phyloP scores from a whole-genome alignment of 2,113 vertebrate species.

The Brachypodius melanocephalos region DNA sequence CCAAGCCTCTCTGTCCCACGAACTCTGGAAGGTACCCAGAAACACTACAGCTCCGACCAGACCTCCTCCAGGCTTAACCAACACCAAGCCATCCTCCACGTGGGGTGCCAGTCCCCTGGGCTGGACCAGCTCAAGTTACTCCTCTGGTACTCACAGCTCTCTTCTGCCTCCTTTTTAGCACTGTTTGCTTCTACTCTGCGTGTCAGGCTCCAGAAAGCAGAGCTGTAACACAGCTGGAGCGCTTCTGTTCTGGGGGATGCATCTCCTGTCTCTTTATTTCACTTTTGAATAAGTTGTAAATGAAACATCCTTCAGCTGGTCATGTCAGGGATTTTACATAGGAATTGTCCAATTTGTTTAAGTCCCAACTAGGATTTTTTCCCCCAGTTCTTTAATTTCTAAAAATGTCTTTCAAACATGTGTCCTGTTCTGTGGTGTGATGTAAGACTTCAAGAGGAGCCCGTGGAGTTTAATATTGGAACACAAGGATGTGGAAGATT shows the following conservation, averaged over 20 bases:
- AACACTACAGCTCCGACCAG: constrained; percentile 87
- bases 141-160: constrained; percentile 78
- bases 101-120: constrained; percentile 91
- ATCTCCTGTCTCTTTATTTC: not conserved
- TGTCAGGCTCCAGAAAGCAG: not conserved
- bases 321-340: not conserved
- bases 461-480: not conserved
- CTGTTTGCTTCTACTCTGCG: fast-evolving
- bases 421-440: not conserved
- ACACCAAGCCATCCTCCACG: constrained; percentile 91
- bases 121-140: constrained; percentile 92
- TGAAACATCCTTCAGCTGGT: not conserved
- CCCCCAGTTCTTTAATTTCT: not conserved
- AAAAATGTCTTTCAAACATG: not conserved
- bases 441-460: not conserved
- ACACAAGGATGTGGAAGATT: not conserved
- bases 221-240: not conserved
- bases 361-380: not conserved
- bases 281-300: not conserved
- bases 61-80: constrained; percentile 92
- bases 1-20: constrained; percentile 91
- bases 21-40: constrained; percentile 97
- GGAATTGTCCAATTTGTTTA: not conserved
- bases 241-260: not conserved
- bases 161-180: no score